phyloP scores from a whole-genome alignment of 2,797 vertebrate genomes.

The Vireo griseus region DNA sequence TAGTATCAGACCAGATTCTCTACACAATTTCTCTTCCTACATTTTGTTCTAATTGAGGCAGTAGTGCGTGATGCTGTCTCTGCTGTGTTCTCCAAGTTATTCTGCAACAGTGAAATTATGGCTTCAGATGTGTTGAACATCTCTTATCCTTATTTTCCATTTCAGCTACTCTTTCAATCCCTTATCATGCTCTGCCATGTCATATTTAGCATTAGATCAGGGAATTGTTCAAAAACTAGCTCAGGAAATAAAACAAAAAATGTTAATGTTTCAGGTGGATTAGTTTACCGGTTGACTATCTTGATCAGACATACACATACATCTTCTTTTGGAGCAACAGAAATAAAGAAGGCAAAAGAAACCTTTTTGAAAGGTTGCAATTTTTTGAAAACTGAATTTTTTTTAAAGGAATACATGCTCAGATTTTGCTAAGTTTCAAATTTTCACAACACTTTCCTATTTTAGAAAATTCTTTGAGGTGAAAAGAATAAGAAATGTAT shows the following conservation, averaged over 20 bases:
- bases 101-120: not conserved
- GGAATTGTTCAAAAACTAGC: not conserved
- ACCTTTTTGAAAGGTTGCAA: not conserved
- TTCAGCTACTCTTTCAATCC: not conserved
- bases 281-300: not conserved
- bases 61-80: accelerated
- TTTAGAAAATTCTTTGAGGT: not conserved
- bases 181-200: not conserved
- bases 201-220: not conserved
- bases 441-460: not conserved
- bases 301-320: not conserved
- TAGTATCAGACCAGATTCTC: not conserved
- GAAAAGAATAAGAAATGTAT: not conserved
- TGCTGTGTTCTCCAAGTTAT: not conserved
- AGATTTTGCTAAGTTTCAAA: not conserved
- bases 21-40: too few relatives aligned
- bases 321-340: not conserved
- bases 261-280: not conserved
- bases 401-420: not conserved
- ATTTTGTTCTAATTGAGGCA: not conserved
- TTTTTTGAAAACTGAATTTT: not conserved
- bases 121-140: not conserved
- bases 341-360: not conserved
- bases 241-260: not conserved
- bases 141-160: not conserved